Evolutionary conservation across 2,113 vertebrate species (phyloP).

Genomic region (Pteropus alecto): DNA sequence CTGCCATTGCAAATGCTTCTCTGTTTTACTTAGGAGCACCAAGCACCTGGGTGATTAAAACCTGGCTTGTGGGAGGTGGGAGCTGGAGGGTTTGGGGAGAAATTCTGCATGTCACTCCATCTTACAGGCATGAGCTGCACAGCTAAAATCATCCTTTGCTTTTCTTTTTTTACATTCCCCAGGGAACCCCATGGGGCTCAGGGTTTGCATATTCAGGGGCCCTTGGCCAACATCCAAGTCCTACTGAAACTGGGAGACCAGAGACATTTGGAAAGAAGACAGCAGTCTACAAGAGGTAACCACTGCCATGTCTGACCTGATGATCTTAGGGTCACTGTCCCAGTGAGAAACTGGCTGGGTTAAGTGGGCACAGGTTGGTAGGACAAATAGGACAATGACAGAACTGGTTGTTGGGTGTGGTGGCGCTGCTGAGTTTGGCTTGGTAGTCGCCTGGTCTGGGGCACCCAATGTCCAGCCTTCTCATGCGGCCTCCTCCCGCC

Average conservation of each 20-base stretch:
- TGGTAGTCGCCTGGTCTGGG: neutral
- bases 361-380: neutral
- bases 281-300: too few species aligned
- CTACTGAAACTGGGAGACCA: neutral
- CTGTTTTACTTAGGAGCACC: neutral
- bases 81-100: neutral
- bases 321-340: neutral
- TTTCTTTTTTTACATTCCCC: neutral
- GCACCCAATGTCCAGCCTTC: neutral
- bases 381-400: neutral
- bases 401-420: neutral
- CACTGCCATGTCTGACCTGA: neutral
- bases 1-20: neutral
- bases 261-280: neutral
- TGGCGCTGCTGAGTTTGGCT: neutral
- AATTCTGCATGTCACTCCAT: neutral
- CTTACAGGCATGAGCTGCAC: neutral
- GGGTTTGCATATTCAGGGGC: neutral
- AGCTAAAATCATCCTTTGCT: neutral
- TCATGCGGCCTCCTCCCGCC: neutral
- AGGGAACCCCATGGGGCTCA: too few species aligned
- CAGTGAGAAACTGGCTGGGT: neutral
- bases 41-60: neutral
- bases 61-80: neutral
- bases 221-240: neutral